Evolutionary conservation across 2,113 vertebrate genomes (phyloP).

Genomic region (Dermatemys mawii): DNA sequence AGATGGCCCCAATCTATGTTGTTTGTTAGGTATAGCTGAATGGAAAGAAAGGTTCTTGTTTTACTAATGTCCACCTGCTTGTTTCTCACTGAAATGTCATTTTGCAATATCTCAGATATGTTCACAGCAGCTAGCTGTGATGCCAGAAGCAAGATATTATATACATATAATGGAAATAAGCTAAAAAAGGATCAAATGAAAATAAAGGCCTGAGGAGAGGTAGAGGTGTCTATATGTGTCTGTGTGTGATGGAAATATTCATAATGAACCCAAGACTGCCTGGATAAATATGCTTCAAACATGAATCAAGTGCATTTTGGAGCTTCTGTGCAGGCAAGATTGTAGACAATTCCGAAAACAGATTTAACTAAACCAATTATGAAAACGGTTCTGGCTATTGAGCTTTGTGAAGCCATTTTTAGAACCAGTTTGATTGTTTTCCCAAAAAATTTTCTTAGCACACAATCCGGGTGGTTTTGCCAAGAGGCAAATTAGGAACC

Average conservation of each 20-base stretch:
- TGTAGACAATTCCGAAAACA: neutral
- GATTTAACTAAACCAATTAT: neutral
- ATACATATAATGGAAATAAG: neutral
- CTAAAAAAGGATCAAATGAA: neutral
- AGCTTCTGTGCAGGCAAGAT: neutral
- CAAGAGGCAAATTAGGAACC: too few relatives aligned
- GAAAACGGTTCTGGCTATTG: neutral
- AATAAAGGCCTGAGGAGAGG: accelerated
- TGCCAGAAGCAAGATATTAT: neutral
- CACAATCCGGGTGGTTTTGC: neutral
- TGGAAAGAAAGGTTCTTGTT: neutral
- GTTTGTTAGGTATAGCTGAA: neutral
- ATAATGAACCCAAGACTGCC: neutral
- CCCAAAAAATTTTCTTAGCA: neutral
- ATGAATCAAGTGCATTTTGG: neutral
- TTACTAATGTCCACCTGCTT: neutral
- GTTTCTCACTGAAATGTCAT: neutral
- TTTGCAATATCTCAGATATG: neutral
- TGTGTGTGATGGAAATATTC: too few relatives aligned
- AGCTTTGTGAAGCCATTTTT: neutral
- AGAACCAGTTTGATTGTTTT: neutral
- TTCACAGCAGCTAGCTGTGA: neutral
- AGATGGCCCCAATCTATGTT: neutral
- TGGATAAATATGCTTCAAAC: neutral
- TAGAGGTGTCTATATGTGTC: too few relatives aligned